These are phyloP conservation scores for Stenichneumon culpator DNA, from an alignment of 2,888 invertebrate species.

Conservation along the genomic window DNA sequence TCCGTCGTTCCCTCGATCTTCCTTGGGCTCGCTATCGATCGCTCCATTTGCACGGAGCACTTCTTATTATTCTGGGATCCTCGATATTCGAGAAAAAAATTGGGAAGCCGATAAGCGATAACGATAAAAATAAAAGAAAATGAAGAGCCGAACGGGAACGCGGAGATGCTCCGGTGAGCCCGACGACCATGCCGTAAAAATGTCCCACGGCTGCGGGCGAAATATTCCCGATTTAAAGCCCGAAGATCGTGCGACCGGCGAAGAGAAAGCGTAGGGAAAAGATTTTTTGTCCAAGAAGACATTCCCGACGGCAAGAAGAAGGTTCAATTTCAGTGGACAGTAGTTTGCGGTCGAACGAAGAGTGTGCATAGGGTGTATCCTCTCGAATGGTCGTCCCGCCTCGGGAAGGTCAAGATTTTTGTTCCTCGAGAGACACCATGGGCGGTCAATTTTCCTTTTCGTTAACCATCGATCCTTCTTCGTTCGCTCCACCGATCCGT, in stretches of 20 bases:
- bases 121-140: background rate
- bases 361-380: conserved; percentile 5
- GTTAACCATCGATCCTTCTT: conserved; percentile 49
- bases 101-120: background rate
- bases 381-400: conserved; percentile 43
- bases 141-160: background rate
- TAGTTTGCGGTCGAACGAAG: conserved; percentile 46
- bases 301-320: conserved; percentile 29
- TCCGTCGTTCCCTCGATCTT: background rate
- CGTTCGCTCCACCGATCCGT: conserved; percentile 3
- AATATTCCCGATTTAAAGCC: conserved; percentile 16
- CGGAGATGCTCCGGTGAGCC: background rate
- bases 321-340: conserved; percentile 51
- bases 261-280: conserved; percentile 12
- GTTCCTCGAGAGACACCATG: conserved; percentile 57
- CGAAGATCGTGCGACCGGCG: background rate
- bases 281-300: conserved; percentile 12
- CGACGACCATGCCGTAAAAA: background rate
- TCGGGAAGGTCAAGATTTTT: conserved; percentile 61
- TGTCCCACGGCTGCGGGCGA: background rate
- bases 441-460: conserved; percentile 70
- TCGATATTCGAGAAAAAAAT: background rate
- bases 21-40: background rate
- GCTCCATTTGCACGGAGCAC: background rate
- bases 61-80: background rate